A percentile compares a stretch with the other conserved stretches of the same genome.
Evolutionary conservation across 2,888 invertebrate genomes (phyloP).

Genomic region (Drosophila neotestacea): DNA sequence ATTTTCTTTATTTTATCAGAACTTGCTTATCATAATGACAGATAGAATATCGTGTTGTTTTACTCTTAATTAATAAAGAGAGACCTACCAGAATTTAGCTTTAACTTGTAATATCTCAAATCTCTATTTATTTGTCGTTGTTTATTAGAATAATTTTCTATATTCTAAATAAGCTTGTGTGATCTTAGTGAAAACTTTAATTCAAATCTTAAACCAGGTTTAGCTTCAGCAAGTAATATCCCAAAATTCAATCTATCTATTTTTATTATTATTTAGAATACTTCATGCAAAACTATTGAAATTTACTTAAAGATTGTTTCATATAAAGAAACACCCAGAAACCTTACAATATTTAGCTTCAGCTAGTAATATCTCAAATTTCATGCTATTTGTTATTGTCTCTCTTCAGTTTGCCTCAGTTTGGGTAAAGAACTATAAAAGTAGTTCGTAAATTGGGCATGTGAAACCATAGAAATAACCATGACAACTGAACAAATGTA

Average conservation of each 20-base stretch:
- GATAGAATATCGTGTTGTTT: no score
- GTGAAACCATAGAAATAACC: slow-evolving; percentile 41
- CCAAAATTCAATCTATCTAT: no score
- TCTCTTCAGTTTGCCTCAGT: not conserved
- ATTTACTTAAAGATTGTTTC: no score
- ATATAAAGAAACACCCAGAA: no score
- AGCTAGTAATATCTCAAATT: slow-evolving; percentile 4
- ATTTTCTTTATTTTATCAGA: no score
- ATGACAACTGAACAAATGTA: not conserved
- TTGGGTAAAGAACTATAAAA: not conserved
- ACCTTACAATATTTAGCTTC: not conserved
- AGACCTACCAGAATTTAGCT: not conserved
- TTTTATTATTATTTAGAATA: no score
- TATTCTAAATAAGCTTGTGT: not conserved
- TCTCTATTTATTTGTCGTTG: not conserved
- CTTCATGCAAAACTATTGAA: no score
- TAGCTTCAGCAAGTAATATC: no score
- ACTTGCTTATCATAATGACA: no score
- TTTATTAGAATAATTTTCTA: not conserved
- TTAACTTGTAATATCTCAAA: not conserved
- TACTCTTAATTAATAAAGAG: no score
- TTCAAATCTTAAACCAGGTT: no score
- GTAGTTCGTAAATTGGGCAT: not conserved
- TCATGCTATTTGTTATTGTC: not conserved
- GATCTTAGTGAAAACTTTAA: not conserved